Evolutionary conservation across 2,797 vertebrate genomes (phyloP).

Genomic region (Darevskia nairensis): DNA sequence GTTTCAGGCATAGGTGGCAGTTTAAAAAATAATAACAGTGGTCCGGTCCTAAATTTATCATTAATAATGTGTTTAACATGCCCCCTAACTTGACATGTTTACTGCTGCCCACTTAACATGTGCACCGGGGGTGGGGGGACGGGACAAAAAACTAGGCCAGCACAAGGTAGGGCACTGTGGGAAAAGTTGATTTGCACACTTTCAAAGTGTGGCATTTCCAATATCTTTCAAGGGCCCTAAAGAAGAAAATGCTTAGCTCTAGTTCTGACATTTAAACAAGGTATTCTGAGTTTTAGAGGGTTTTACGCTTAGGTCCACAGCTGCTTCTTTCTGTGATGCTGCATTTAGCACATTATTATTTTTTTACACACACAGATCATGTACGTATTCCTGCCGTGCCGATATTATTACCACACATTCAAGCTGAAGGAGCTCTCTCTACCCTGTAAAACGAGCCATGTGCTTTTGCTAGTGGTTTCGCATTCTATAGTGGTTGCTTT

Average conservation of each 20-base stretch:
- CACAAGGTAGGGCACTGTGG: background rate
- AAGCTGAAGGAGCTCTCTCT: slow-evolving; percentile 50
- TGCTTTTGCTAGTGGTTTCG: slow-evolving; percentile 62
- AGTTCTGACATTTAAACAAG: slow-evolving; percentile 7
- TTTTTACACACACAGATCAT: background rate
- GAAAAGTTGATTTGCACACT: background rate
- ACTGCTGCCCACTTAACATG: background rate
- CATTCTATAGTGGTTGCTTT: slow-evolving; percentile 52
- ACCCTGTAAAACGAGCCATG: slow-evolving; percentile 62
- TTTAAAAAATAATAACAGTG: background rate
- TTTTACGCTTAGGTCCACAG: background rate
- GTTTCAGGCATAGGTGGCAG: background rate
- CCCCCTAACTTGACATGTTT: background rate
- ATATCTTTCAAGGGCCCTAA: background rate
- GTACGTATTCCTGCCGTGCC: background rate
- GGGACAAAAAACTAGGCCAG: background rate
- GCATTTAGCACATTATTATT: background rate
- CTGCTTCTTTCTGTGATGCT: slow-evolving; percentile 2
- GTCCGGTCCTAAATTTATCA: background rate
- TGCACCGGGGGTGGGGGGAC: background rate
- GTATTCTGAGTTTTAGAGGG: background rate
- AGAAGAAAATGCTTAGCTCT: background rate
- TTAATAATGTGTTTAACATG: background rate
- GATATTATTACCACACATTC: slow-evolving; percentile 45
- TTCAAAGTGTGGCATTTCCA: background rate